These are phyloP conservation scores for Motacilla alba DNA, from an alignment of 2,113 vertebrate genomes.

Conservation along the genomic window DNA sequence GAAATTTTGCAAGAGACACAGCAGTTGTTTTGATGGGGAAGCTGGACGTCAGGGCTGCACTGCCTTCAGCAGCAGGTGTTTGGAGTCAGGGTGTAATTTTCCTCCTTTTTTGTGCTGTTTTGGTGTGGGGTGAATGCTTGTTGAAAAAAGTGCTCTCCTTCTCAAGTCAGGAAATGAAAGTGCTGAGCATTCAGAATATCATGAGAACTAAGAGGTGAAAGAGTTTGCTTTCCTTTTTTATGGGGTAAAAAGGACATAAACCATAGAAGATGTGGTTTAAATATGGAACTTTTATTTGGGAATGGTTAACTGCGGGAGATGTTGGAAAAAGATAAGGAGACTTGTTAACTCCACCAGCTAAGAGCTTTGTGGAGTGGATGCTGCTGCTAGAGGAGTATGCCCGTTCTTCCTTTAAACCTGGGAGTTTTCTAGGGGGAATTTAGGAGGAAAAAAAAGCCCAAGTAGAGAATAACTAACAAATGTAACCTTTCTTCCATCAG, in stretches of 20 bases:
- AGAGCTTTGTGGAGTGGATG: not conserved
- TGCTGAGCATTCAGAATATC: not conserved
- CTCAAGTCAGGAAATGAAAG: not conserved
- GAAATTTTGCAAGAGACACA: not conserved
- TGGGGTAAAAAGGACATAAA: not conserved
- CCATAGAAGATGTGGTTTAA: not conserved
- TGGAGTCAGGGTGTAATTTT: accelerated
- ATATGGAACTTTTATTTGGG: not conserved
- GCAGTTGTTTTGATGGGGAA: not conserved
- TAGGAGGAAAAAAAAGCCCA: accelerated
- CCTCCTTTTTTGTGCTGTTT: not conserved
- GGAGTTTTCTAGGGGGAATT: not conserved
- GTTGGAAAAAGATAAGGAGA: not conserved
- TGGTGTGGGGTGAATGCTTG: not conserved
- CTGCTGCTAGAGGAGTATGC: not conserved
- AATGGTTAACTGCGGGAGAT: not conserved
- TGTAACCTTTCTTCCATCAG: conserved; percentile 63
- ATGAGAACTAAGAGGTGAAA: not conserved
- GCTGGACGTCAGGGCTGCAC: accelerated
- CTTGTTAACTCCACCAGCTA: not conserved
- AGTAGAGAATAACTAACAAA: not conserved
- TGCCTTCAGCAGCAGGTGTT: not conserved
- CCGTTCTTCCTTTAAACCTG: not conserved
- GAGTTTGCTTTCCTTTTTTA: not conserved
- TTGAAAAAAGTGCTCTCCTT: not conserved